Evolutionary conservation across 2,113 vertebrate genomes (phyloP), one percentile per base, ranked within the genome.

Genomic region (Indri indri): DNA sequence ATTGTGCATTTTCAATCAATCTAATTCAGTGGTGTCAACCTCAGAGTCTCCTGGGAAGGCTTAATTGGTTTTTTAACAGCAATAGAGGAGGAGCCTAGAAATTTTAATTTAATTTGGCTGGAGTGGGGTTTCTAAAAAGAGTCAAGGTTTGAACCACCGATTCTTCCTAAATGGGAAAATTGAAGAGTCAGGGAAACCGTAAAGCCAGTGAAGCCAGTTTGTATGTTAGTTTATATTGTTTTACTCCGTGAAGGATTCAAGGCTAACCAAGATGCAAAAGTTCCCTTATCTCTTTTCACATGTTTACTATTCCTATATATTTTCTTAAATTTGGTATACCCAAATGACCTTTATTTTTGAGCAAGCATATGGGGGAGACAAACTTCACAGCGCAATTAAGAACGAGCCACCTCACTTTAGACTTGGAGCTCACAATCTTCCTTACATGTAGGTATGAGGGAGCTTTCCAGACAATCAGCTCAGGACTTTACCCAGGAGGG

Each of bases 291-390:
- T 73, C 14, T 20, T 90, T 92, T 61, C 47, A 45, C 54, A 34
- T 37, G n/a, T 85, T 81, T 92, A 30, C 3, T 71, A 52, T 83
- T 79, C 8, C 52, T 86, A 11, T 32, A 32, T 63, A 40, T 92
- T 91, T 85, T 82, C 18, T 57, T 86, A 82, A 95, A 92, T 77
- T 91, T 93, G 8, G 4, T 25, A 42, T 71, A 47, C 30, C 18
- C 12, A 76, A 57, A 92, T 81, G 32, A 52, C 3, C n/a, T 92
- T 93, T 66, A 59, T 34, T 93, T 92, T 89, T 91, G 34, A 97
- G 37, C 13, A 83, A 91, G 32, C 17, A 47, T 37, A 70, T 80
- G 23, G 25, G 12, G 8, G 14, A 95, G 34, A 77, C 16, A 73
- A 79, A 92, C 23, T 50, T 66, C n/a, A 20, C 42, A 92, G n/a